Evolutionary conservation across 2,888 invertebrate genomes (phyloP).

Genomic region (Lottia gigantea): DNA sequence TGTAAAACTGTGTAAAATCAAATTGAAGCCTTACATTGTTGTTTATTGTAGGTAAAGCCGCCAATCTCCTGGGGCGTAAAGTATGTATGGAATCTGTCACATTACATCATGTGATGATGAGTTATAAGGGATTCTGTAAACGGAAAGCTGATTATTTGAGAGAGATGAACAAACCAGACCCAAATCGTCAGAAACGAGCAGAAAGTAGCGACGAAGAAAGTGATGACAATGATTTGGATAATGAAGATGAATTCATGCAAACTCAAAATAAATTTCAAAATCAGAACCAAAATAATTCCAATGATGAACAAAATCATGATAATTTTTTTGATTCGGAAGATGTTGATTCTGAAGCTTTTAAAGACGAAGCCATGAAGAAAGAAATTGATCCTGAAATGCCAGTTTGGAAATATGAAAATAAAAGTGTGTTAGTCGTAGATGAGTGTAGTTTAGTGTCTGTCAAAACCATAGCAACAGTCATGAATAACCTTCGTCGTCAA

Average conservation of each 20-base stretch:
- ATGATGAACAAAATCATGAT: neutral
- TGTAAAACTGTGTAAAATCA: too few species aligned
- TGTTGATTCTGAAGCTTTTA: neutral
- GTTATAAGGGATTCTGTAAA: slow-evolving; percentile 26
- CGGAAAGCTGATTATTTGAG: slow-evolving; percentile 17
- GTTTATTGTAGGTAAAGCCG: slow-evolving; percentile 46
- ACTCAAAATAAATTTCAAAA: neutral
- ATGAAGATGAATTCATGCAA: neutral
- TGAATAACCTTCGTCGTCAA: slow-evolving; percentile 45
- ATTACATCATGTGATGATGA: slow-evolving; percentile 53
- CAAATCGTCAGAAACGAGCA: neutral
- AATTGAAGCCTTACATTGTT: too few species aligned
- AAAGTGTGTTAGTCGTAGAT: slow-evolving; percentile 54
- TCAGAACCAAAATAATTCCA: neutral
- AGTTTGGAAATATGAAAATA: slow-evolving; percentile 44
- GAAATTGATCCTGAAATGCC: slow-evolving; percentile 25
- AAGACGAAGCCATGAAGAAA: slow-evolving; percentile 17
- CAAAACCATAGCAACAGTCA: slow-evolving; percentile 46
- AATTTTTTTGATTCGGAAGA: neutral
- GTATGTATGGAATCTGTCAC: slow-evolving; percentile 51
- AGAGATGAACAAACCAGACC: neutral
- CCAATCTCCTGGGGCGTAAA: slow-evolving; percentile 56
- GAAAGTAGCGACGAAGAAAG: neutral
- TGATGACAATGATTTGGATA: neutral
- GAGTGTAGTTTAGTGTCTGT: slow-evolving; percentile 62